Conservation (phyloP, 1,140 invertebrate genomes). For the Neocloeon triangulifer region DNA sequence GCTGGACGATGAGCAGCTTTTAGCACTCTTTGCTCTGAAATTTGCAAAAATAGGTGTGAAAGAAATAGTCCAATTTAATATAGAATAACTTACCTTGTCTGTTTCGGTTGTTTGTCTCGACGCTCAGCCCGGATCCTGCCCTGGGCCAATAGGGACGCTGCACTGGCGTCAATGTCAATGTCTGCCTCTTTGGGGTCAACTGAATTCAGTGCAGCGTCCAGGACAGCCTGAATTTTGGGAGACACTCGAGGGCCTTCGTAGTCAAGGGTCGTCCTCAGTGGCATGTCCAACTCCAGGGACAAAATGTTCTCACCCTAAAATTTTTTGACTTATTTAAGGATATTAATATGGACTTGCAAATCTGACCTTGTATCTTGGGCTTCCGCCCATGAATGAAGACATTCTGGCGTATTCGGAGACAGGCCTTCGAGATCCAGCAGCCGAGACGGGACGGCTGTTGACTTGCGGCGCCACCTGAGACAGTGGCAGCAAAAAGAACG, state of each 20-base stretch:
- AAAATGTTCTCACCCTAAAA: constrained; percentile 59
- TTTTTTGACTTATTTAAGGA: constrained; percentile 1
- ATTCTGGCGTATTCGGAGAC: constrained; percentile 48
- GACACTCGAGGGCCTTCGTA: constrained; percentile 49
- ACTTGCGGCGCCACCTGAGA: constrained; percentile 19
- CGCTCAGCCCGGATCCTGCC: constrained; percentile 15
- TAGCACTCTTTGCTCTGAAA: constrained; percentile 6
- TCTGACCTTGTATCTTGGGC: constrained; percentile 25
- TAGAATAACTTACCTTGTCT: too few relatives aligned
- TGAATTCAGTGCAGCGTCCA: constrained; percentile 49
- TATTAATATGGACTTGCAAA: constrained; percentile 2
- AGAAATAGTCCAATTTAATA: constrained; percentile 9
- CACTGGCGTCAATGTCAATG: constrained; percentile 40
- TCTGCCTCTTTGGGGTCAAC: constrained; percentile 46
- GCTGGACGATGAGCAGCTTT: neutral
- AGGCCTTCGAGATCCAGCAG: constrained; percentile 35
- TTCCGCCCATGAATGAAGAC: constrained; percentile 27
- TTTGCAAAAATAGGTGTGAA: constrained; percentile 5
- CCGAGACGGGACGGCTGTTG: constrained; percentile 33
- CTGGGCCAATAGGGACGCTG: constrained; percentile 15
- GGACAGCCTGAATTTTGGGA: constrained; percentile 43
- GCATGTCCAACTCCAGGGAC: constrained; percentile 57
- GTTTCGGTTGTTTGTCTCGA: constrained; percentile 15
- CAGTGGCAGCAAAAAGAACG: constrained; percentile 37
- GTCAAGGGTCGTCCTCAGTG: constrained; percentile 51